phyloP scores from a whole-genome alignment of 2,797 vertebrate genomes.

The Cossypha polioptera region DNA sequence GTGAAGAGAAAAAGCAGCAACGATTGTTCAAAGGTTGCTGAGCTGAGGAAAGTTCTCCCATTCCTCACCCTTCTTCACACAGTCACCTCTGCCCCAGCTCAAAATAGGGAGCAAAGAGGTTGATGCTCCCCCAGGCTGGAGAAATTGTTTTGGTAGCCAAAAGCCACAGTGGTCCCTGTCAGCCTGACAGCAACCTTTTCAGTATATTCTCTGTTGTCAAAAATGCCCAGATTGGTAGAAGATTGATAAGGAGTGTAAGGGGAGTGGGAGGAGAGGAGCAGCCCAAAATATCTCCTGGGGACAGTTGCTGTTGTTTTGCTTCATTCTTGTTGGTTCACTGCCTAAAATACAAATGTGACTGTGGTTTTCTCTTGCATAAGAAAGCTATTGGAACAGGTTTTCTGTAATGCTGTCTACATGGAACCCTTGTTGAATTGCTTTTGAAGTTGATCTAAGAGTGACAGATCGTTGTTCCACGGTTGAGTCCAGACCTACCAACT shows the following conservation, averaged over 20 bases:
- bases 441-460: background rate
- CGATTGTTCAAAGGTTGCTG: background rate
- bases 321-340: constrained; percentile 14
- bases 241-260: background rate
- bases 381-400: constrained; percentile 15
- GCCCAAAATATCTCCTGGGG: background rate
- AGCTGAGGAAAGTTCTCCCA: background rate
- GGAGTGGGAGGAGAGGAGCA: constrained; percentile 13
- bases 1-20: background rate
- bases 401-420: background rate
- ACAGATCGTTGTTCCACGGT: background rate
- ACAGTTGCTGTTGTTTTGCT: constrained; percentile 24
- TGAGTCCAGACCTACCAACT: background rate
- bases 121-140: background rate
- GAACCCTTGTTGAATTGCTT: background rate
- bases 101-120: background rate
- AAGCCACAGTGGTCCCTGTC: background rate
- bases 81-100: background rate
- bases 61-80: background rate
- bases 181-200: background rate
- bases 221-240: background rate
- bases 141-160: background rate
- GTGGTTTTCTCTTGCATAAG: constrained; percentile 26
- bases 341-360: constrained; percentile 28
- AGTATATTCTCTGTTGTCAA: background rate